A percentile compares a stretch with the other conserved stretches of the same genome.
Conservation (phyloP, 2,888 invertebrate genomes). For the Alloscopus bannaensis region DNA sequence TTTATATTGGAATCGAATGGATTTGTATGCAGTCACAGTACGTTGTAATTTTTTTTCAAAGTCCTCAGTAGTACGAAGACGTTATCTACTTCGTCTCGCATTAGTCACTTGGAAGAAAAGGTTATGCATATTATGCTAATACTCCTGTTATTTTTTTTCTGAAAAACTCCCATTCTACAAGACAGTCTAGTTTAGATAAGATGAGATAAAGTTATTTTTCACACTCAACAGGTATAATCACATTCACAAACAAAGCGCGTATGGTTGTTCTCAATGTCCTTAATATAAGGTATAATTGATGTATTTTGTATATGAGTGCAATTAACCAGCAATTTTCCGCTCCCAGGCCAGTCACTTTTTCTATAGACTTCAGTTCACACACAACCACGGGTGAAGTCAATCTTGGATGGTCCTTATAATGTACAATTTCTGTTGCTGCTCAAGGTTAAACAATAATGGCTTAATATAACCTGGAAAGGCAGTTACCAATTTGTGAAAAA, state of each 20-base stretch:
- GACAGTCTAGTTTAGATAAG: neutral
- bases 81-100: neutral
- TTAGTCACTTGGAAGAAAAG: neutral
- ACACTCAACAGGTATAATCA: slow-evolving; percentile 37
- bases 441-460: no score
- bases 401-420: no score
- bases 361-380: neutral
- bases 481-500: no score
- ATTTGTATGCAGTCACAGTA: neutral
- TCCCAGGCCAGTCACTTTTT: neutral
- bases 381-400: neutral
- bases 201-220: slow-evolving; percentile 14
- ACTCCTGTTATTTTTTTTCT: neutral
- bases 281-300: neutral
- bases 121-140: neutral
- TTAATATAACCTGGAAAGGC: no score
- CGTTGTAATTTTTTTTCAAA: neutral
- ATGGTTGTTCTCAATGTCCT: neutral
- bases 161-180: neutral
- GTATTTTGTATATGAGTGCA: no score
- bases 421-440: no score
- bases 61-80: neutral
- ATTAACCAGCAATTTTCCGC: no score
- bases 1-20: neutral
- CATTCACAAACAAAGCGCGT: slow-evolving; percentile 20